Conservation (phyloP, 2,888 invertebrate species). For the Carcina quercana region DNA sequence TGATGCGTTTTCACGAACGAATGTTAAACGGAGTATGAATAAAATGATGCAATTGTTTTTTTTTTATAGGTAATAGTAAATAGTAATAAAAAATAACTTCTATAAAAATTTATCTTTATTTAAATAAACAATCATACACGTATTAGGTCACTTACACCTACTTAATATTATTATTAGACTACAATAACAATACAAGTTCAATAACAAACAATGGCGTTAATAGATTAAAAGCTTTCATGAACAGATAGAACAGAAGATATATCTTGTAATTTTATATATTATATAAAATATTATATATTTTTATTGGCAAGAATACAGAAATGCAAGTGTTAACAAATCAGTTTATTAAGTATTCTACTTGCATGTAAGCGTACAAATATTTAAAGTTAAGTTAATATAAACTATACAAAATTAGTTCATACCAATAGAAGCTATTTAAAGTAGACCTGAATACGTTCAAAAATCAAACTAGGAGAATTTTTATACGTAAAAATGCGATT, state of each 20-base stretch:
- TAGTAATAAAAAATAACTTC: not conserved
- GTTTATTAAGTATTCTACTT: no score
- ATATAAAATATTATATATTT: no score
- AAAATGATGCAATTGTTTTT: no score
- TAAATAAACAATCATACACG: conserved; percentile 31
- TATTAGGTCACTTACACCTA: conserved; percentile 37
- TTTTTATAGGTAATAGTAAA: no score
- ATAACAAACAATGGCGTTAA: conserved; percentile 6
- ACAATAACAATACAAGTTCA: conserved; percentile 52
- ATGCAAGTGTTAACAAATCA: no score
- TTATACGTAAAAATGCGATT: conserved; percentile 35
- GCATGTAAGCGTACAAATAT: no score
- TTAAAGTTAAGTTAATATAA: conserved; percentile 1
- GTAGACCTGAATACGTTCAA: conserved; percentile 24
- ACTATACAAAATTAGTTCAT: not conserved
- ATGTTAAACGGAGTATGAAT: no score
- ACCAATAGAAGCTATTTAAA: conserved; percentile 1
- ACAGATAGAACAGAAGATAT: not conserved
- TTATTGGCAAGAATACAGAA: no score
- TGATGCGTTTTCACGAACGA: no score
- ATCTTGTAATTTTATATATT: no score
- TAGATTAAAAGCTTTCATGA: conserved; percentile 1
- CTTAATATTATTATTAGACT: conserved; percentile 54
- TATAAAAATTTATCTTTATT: conserved; percentile 1
- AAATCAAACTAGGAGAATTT: conserved; percentile 26